Percentiles rank a stretch among this genome's conserved stretches.
Conservation (phyloP, 2,113 vertebrate species). For the Galeopterus variegatus region DNA sequence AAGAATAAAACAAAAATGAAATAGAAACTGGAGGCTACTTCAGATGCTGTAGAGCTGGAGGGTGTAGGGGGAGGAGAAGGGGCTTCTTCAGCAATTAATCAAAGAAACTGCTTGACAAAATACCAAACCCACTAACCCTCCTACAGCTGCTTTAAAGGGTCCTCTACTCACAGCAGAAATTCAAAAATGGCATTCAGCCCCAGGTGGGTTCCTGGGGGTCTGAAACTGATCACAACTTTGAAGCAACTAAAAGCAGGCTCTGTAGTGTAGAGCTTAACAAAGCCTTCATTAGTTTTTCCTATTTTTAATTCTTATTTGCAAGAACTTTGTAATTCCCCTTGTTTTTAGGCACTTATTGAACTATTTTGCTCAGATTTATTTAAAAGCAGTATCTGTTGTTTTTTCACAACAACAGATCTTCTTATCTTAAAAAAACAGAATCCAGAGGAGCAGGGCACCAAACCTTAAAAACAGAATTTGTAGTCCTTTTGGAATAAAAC, state of each 20-base stretch:
- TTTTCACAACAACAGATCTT: neutral
- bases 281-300: neutral
- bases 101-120: slow-evolving; percentile 13
- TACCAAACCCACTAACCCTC: neutral
- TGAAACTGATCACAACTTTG: neutral
- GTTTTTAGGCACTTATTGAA: neutral
- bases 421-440: neutral
- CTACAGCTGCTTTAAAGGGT: neutral
- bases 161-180: neutral
- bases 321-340: neutral
- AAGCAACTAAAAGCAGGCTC: neutral
- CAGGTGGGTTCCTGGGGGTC: neutral
- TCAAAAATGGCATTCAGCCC: neutral
- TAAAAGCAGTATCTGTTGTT: neutral
- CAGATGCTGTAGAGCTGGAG: neutral
- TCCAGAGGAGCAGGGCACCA: neutral
- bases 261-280: neutral
- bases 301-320: neutral
- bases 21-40: neutral
- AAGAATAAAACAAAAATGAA: neutral
- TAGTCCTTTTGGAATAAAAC: neutral
- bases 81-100: neutral
- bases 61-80: neutral
- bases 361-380: slow-evolving; percentile 26
- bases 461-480: neutral